Percentiles rank a stretch among this genome's conserved stretches.
phyloP scores from a whole-genome alignment of 2,113 vertebrate species.

The Phylloscopus trochiloides region DNA sequence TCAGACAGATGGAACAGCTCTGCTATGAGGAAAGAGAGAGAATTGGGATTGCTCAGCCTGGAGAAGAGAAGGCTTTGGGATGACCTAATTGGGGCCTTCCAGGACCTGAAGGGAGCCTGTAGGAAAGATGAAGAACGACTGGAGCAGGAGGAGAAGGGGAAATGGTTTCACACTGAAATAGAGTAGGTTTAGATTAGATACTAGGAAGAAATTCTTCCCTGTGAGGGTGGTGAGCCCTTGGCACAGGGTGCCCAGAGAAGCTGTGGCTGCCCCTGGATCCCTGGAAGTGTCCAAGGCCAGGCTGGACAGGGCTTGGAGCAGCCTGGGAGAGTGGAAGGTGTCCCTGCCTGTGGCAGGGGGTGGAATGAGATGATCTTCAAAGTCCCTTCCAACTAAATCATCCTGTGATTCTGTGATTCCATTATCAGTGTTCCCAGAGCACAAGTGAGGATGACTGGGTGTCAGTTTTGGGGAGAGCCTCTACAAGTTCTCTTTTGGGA shows the following conservation, averaged over 20 bases:
- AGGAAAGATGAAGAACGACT: not conserved
- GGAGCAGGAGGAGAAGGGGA: not conserved
- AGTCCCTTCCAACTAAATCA: not conserved
- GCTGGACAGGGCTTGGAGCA: fast-evolving
- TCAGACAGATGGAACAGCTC: not conserved
- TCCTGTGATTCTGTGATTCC: not conserved
- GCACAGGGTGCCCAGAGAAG: not conserved
- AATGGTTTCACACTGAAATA: not conserved
- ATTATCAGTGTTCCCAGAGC: not conserved
- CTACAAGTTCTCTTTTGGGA: not conserved
- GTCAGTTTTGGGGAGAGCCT: not conserved
- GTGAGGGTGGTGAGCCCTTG: fast-evolving
- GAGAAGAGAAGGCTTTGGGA: not conserved
- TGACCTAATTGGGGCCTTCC: not conserved
- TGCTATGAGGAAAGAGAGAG: not conserved
- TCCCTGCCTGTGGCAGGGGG: not conserved
- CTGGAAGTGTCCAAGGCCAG: not conserved
- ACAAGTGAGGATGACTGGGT: fast-evolving
- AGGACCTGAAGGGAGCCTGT: not conserved
- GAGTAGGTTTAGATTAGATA: not conserved
- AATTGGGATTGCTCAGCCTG: not conserved
- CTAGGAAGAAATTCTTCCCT: not conserved
- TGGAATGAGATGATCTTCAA: not conserved
- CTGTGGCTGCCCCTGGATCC: not conserved
- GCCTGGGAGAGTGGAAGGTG: fast-evolving